Evolutionary conservation across 2,113 vertebrate genomes (phyloP), one percentile per base, ranked within the genome.

Genomic region (Pimephales promelas): DNA sequence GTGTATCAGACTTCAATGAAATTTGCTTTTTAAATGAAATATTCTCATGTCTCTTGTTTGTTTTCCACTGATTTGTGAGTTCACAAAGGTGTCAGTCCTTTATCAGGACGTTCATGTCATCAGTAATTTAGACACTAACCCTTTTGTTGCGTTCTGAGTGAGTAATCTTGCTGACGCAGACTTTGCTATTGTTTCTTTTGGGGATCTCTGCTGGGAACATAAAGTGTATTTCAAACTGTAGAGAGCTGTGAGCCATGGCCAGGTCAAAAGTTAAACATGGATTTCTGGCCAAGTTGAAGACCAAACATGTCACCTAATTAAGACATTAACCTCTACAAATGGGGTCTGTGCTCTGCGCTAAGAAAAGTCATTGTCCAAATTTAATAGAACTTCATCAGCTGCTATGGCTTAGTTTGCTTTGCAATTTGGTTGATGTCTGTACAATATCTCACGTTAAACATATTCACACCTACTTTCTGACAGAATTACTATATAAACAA

Each of bases 261-360:
- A 24, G 61, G 66, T 52, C 40, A 71, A 18, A 40, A n/a, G 61
- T 84, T 73, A 80, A 57, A 54, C 62, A 34, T 47, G 24, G 31
- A 28, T 92, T 98, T 96, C 0, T 95, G 96, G n/a, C 96, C 96
- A 93, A 97, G 7, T 20, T 78, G 36, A 71, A 61, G 52, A 57
- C 34, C 52, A 2, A 16, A 18, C 54, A 61, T n/a, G 13, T 78
- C 22, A 4, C 36, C 34, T 59, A 36, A 34, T 57, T n/a, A 43
- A 78, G 22, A 78, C 73, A 16, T 47, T 72, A 72, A 72, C 6
- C 18, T 54, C 52, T 54, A 22, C 52, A 22, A 54, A 22, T 54
- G 18, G 20, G 22, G 40, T 11, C 43, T 40, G n/a, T n/a, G n/a
- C n/a, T n/a, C 28, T 36, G 20, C 10, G 20, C 4, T 56, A 9